Percentiles rank a stretch among this genome's conserved stretches.
Evolutionary conservation across 2,113 vertebrate genomes (phyloP).

Genomic region (Pleuronectes platessa): DNA sequence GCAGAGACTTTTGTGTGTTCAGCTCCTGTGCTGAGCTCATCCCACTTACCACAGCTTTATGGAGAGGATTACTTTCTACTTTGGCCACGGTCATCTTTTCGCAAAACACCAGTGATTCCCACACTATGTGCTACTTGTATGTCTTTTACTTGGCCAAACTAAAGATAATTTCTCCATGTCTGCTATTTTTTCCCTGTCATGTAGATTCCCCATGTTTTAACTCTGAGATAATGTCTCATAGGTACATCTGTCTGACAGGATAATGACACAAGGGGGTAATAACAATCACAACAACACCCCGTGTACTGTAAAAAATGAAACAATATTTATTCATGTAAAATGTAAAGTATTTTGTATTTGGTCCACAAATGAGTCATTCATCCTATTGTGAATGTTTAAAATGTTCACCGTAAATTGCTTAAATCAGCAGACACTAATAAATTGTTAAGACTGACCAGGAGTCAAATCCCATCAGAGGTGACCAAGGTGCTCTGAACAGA

Average conservation of each 20-base stretch:
- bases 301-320: background rate
- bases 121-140: background rate
- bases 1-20: slow-evolving; percentile 26
- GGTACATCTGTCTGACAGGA: background rate
- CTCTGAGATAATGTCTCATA: background rate
- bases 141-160: background rate
- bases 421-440: slow-evolving; percentile 28
- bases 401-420: slow-evolving; percentile 36
- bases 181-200: background rate
- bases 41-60: slow-evolving; percentile 72
- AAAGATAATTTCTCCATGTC: background rate
- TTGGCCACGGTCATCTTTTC: slow-evolving; percentile 43
- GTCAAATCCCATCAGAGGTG: slow-evolving; percentile 41
- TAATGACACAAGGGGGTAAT: background rate
- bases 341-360: background rate
- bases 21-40: slow-evolving; percentile 59
- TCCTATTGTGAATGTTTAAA: slow-evolving; percentile 20
- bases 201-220: background rate
- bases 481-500: background rate
- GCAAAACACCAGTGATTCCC: background rate
- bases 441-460: slow-evolving; percentile 12
- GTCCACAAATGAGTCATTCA: slow-evolving; percentile 11
- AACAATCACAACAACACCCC: background rate
- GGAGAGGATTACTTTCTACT: slow-evolving; percentile 65
- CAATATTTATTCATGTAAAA: background rate